Conservation (phyloP, 2,797 vertebrate species). For the Gadopsis bispinosus region DNA sequence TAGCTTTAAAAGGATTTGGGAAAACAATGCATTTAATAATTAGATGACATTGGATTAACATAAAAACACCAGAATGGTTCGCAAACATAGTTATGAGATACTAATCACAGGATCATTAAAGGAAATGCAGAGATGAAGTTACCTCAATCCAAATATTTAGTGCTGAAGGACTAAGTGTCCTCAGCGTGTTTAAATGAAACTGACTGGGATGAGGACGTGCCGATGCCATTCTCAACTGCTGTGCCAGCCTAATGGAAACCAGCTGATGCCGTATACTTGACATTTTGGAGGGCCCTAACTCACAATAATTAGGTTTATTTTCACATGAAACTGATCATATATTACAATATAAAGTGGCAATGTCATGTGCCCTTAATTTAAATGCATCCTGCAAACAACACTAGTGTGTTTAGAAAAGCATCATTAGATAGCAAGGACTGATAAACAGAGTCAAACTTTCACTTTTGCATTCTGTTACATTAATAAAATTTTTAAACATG, state of each 20-base stretch:
- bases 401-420: neutral
- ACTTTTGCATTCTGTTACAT: neutral
- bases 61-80: neutral
- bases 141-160: neutral
- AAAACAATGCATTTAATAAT: neutral
- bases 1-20: neutral
- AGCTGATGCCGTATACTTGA: neutral
- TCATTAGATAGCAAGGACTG: constrained; percentile 1
- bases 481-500: constrained; percentile 14
- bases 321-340: neutral
- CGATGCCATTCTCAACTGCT: neutral
- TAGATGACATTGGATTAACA: neutral
- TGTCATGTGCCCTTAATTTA: neutral
- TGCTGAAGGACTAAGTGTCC: neutral
- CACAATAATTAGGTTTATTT: neutral
- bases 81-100: neutral
- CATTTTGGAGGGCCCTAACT: neutral
- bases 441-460: neutral
- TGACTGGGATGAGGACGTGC: neutral
- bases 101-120: neutral
- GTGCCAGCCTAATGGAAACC: neutral
- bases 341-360: neutral
- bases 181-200: neutral
- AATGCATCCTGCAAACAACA: constrained; percentile 22
- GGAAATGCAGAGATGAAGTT: neutral